These are phyloP conservation scores for Steatornis caripensis DNA, from an alignment of 2,113 vertebrate genomes.

Conservation along the genomic window DNA sequence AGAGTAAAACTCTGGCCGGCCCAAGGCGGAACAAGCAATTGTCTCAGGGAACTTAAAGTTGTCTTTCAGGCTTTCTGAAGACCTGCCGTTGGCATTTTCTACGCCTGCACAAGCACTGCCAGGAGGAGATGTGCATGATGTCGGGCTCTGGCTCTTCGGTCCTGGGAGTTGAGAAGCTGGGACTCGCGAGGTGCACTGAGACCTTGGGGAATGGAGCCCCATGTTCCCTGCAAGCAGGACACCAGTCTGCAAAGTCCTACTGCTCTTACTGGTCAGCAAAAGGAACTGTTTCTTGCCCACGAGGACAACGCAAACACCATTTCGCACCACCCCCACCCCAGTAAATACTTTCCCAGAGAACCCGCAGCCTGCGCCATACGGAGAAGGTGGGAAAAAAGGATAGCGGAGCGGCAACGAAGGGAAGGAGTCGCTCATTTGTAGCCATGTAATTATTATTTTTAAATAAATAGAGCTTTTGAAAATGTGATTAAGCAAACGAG, in stretches of 20 bases:
- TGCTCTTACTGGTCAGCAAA: background rate
- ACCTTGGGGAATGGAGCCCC: background rate
- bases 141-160: rapidly evolving
- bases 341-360: background rate
- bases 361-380: rapidly evolving
- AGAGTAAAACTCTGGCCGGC: background rate
- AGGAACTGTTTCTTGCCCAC: background rate
- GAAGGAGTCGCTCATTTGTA: background rate
- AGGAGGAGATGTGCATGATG: background rate
- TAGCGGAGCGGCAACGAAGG: background rate
- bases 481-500: background rate
- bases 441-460: background rate
- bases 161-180: background rate
- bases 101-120: rapidly evolving
- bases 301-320: background rate
- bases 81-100: rapidly evolving
- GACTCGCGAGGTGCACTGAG: rapidly evolving
- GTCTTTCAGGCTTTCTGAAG: background rate
- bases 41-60: background rate
- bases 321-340: rapidly evolving
- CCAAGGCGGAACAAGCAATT: background rate
- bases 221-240: background rate
- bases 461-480: slow-evolving; percentile 19
- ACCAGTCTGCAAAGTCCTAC: background rate
- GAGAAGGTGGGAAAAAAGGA: background rate